Evolutionary conservation across 2,888 invertebrate genomes (phyloP).

Genomic region (Acleris holmiana): DNA sequence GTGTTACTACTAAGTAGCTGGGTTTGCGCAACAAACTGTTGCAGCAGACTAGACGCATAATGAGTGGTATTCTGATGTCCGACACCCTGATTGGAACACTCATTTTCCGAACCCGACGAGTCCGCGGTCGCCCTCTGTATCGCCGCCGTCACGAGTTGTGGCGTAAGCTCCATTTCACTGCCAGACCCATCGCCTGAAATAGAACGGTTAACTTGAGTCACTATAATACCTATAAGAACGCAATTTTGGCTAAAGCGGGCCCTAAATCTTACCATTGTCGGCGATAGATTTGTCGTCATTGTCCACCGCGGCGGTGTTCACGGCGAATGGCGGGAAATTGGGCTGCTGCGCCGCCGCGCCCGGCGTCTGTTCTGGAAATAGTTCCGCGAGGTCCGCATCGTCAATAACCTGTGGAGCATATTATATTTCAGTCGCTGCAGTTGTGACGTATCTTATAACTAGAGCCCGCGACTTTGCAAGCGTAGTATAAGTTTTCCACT

Average conservation of each 20-base stretch:
- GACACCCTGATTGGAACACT: conserved; percentile 81
- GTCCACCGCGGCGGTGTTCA: conserved; percentile 67
- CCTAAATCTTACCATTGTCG: conserved; percentile 70
- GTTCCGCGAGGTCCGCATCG: conserved; percentile 91
- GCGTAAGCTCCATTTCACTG: conserved; percentile 90
- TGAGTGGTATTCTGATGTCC: conserved; percentile 84
- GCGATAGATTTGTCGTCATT: conserved; percentile 79
- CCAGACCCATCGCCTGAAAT: conserved; percentile 85
- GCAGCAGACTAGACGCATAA: conserved; percentile 89
- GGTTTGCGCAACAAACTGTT: conserved; percentile 92
- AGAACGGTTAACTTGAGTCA: conserved; percentile 21
- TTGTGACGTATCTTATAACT: neutral
- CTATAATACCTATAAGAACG: neutral
- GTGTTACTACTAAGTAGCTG: conserved; percentile 85
- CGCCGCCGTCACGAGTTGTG: conserved; percentile 89
- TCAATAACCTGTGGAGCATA: conserved; percentile 86
- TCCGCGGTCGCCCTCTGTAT: conserved; percentile 88
- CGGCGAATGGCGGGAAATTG: conserved; percentile 84
- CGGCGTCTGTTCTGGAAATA: conserved; percentile 88
- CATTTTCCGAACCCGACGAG: conserved; percentile 90
- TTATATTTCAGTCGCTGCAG: conserved; percentile 39
- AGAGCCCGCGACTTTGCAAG: too few species aligned
- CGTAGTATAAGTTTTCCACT: too few species aligned
- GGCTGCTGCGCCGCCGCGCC: conserved; percentile 84
- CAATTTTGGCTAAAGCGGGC: neutral